These are phyloP conservation scores for Ammodytes marinus DNA, from an alignment of 2,113 vertebrate species.

Conservation along the genomic window DNA sequence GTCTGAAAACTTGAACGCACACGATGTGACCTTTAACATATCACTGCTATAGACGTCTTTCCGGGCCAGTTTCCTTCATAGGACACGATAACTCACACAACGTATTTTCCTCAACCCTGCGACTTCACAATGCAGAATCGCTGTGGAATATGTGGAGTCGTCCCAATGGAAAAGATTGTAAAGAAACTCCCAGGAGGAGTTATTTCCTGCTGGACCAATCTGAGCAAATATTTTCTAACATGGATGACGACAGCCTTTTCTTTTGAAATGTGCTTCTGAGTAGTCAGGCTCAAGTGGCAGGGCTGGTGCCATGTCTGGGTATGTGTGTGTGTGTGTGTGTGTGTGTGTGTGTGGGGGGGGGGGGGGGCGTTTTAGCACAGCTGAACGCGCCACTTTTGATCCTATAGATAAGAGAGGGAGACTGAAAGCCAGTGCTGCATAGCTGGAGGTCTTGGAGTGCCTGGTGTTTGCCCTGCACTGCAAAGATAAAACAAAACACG, in stretches of 20 bases:
- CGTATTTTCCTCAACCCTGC: constrained; percentile 21
- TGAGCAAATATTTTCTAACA: constrained; percentile 56
- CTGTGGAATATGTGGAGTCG: constrained; percentile 48
- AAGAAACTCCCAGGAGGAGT: constrained; percentile 40
- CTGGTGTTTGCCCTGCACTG: constrained; percentile 40
- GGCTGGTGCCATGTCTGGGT: constrained; percentile 70
- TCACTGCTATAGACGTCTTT: constrained; percentile 14
- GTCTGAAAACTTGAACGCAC: not conserved
- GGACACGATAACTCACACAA: constrained; percentile 44
- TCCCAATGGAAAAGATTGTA: constrained; percentile 56
- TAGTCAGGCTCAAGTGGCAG: constrained; percentile 70
- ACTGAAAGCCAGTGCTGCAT: constrained; percentile 67
- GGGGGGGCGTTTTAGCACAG: constrained; percentile 53
- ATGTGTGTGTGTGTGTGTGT: constrained; percentile 1
- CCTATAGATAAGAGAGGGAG: constrained; percentile 67
- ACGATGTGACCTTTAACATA: not conserved
- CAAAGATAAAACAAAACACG: constrained; percentile 63
- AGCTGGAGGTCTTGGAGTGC: constrained; percentile 61
- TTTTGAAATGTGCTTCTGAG: constrained; percentile 68
- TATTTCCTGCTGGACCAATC: constrained; percentile 42
- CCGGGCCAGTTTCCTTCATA: constrained; percentile 5
- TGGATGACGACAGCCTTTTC: constrained; percentile 38
- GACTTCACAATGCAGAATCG: constrained; percentile 18
- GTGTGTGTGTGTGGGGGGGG: not conserved
- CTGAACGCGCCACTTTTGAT: constrained; percentile 77